Conservation (phyloP, 1,140 invertebrate genomes). For the Dysdera silvatica region DNA sequence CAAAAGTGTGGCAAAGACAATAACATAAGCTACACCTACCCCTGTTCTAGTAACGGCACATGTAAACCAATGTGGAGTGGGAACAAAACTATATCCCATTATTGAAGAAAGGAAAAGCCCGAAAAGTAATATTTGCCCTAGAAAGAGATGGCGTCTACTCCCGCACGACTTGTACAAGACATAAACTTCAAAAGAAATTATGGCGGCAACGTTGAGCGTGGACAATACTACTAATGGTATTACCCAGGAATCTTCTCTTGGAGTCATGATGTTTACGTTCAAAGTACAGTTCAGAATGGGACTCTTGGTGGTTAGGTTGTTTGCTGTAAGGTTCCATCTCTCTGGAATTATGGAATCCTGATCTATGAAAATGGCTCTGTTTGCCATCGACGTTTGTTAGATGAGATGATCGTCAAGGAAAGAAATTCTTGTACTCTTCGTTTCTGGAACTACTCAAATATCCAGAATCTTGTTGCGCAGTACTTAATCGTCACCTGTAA, state of each 20-base stretch:
- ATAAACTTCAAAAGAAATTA: conserved; percentile 75
- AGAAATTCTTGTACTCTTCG: no score
- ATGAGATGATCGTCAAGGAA: no score
- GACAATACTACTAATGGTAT: conserved; percentile 71
- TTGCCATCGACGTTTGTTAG: no score
- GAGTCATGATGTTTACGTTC: no score
- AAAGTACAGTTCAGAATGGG: no score
- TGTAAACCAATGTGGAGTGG: conserved; percentile 57
- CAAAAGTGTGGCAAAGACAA: conserved; percentile 83
- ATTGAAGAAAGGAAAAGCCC: conserved; percentile 76
- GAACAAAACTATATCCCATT: conserved; percentile 68
- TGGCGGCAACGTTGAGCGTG: conserved; percentile 66
- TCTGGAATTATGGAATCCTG: no score
- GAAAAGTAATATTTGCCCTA: conserved; percentile 81
- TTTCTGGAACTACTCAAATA: no score
- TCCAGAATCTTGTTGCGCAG: no score
- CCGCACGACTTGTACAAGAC: conserved; percentile 74
- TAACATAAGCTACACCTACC: conserved; percentile 72
- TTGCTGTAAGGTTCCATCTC: no score
- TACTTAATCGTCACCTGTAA: no score
- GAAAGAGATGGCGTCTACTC: conserved; percentile 73
- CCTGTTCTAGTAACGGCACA: conserved; percentile 76
- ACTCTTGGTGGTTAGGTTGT: no score
- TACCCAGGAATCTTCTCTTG: conserved; percentile 63
- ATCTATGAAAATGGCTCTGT: no score